A percentile compares a stretch with the other conserved stretches of the same genome.
These are phyloP conservation scores for Epicampocera succincta DNA, from an alignment of 2,888 invertebrate genomes.

Conservation along the genomic window DNA sequence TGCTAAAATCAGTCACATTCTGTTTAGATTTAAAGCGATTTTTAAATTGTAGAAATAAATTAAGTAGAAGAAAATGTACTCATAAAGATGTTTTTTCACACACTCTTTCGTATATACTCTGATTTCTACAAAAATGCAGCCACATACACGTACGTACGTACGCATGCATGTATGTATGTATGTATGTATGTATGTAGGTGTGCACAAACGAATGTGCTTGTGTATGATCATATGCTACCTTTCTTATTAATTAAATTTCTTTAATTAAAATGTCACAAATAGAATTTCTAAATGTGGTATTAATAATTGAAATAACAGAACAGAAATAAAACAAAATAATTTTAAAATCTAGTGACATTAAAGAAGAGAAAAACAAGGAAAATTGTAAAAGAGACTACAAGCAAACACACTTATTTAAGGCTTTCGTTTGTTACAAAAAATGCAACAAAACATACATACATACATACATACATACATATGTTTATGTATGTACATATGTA, in stretches of 20 bases:
- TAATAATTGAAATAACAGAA: constrained; percentile 63
- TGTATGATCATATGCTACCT: constrained; percentile 23
- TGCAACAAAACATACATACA: not conserved
- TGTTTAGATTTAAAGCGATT: too few relatives aligned
- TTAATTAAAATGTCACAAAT: constrained; percentile 68
- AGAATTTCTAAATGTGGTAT: constrained; percentile 60
- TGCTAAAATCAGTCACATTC: too few relatives aligned
- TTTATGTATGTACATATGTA: not conserved
- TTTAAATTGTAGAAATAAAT: too few relatives aligned
- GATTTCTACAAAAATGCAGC: too few relatives aligned
- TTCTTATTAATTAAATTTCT: constrained; percentile 54
- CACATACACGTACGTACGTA: too few relatives aligned
- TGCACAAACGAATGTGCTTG: not conserved
- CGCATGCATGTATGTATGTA: not conserved
- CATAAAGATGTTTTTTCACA: too few relatives aligned
- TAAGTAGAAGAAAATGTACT: too few relatives aligned
- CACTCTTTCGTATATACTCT: too few relatives aligned
- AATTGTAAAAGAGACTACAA: constrained; percentile 14
- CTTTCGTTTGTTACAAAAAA: not conserved
- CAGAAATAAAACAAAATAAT: constrained; percentile 46
- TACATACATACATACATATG: not conserved
- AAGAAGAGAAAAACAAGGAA: constrained; percentile 15
- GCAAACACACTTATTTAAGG: constrained; percentile 36
- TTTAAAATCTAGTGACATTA: constrained; percentile 56
- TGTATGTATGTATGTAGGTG: not conserved